These are phyloP conservation scores for Callitettix versicolor DNA, from an alignment of 1,140 invertebrate species.

Conservation along the genomic window DNA sequence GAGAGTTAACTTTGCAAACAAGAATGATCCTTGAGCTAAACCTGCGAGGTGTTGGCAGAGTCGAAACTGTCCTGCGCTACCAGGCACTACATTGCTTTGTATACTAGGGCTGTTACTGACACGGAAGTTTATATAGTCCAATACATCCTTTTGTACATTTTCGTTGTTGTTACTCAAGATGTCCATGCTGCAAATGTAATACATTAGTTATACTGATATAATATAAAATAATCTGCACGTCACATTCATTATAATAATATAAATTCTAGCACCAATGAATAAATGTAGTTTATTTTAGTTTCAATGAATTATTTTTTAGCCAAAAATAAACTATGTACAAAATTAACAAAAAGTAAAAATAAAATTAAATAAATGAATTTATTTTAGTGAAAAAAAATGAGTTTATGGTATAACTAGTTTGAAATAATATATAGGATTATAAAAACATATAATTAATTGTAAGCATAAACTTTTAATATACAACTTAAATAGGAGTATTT, in stretches of 20 bases:
- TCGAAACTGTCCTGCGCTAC: conserved; percentile 37
- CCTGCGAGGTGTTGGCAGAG: conserved; percentile 77
- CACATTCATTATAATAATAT: not conserved
- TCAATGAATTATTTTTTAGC: too few species aligned
- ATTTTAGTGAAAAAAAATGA: too few species aligned
- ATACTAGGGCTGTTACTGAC: conserved; percentile 67
- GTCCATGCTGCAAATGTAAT: conserved; percentile 40
- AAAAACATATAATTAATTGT: too few species aligned
- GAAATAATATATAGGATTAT: too few species aligned
- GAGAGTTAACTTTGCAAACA: conserved; percentile 85
- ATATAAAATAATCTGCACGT: not conserved
- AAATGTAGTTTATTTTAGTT: too few species aligned
- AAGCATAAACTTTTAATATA: too few species aligned
- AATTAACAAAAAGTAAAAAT: too few species aligned
- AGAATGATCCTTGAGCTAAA: conserved; percentile 77
- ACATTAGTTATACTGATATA: not conserved
- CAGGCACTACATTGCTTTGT: conserved; percentile 69
- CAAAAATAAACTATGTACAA: too few species aligned
- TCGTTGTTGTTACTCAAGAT: conserved; percentile 48
- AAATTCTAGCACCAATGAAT: too few species aligned
- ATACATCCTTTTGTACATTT: conserved; percentile 66
- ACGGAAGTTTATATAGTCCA: conserved; percentile 77
- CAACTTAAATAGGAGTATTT: too few species aligned
- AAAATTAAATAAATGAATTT: too few species aligned
- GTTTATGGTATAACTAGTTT: too few species aligned